These are phyloP conservation scores for Phyto melanocephala DNA, from an alignment of 2,888 invertebrate species.

Conservation along the genomic window DNA sequence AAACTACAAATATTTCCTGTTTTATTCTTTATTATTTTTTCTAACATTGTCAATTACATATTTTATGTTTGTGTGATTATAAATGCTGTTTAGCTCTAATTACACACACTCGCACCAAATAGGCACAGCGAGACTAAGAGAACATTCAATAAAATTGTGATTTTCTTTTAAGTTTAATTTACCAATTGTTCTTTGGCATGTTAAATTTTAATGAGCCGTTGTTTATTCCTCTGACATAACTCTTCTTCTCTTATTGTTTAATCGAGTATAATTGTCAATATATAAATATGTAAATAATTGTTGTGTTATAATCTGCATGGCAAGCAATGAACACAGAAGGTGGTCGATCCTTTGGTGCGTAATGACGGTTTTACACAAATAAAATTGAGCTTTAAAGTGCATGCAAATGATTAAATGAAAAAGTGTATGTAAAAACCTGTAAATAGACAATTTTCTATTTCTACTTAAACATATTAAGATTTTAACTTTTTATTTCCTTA, in stretches of 20 bases:
- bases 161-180: constrained; percentile 31
- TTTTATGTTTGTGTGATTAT: constrained; percentile 18
- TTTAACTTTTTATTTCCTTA: too few species aligned
- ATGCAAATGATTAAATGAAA: too few species aligned
- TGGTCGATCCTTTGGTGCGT: background rate
- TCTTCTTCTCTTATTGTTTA: constrained; percentile 2
- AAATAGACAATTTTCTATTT: too few species aligned
- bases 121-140: background rate
- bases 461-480: too few species aligned
- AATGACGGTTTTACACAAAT: too few species aligned
- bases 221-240: constrained; percentile 67
- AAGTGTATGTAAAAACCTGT: too few species aligned
- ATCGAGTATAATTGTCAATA: constrained; percentile 13
- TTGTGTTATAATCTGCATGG: background rate
- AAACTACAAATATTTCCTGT: constrained; percentile 24
- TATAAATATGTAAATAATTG: background rate
- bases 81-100: constrained; percentile 27
- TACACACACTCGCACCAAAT: background rate
- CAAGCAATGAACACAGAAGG: background rate
- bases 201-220: constrained; percentile 74
- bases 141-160: background rate
- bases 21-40: background rate
- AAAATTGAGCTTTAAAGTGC: too few species aligned
- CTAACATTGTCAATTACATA: background rate
- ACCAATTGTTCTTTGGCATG: constrained; percentile 70